Evolutionary conservation across 2,113 vertebrate species (phyloP).

Genomic region (Malaclemys terrapin): DNA sequence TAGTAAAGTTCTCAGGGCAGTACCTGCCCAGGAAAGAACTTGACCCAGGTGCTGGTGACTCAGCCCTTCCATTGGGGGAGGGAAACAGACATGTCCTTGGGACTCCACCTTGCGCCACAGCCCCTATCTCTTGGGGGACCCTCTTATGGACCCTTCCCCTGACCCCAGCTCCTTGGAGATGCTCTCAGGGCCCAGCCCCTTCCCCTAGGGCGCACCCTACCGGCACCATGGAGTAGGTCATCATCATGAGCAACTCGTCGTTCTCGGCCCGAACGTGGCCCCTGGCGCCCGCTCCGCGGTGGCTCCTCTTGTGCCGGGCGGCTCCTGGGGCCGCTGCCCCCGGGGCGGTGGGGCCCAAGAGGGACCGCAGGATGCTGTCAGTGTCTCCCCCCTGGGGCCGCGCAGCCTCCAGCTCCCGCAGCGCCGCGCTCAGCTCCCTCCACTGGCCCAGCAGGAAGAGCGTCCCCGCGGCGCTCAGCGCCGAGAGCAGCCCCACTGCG

Average conservation of each 20-base stretch:
- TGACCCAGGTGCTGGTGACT: too few relatives aligned
- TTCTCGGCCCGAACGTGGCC: constrained; percentile 76
- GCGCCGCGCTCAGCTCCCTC: constrained; percentile 78
- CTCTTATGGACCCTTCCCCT: not conserved
- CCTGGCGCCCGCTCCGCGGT: constrained; percentile 70
- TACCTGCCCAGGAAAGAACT: too few relatives aligned
- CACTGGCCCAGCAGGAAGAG: constrained; percentile 87
- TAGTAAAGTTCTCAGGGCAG: not conserved
- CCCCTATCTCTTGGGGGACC: not conserved
- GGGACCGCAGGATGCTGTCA: constrained; percentile 15
- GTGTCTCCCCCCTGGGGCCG: not conserved
- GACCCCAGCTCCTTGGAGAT: too few relatives aligned
- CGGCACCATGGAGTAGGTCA: constrained; percentile 96
- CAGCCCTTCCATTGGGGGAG: not conserved
- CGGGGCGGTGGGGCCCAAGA: not conserved
- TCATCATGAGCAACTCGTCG: constrained; percentile 91
- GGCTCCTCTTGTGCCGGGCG: constrained; percentile 88
- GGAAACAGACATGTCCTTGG: not conserved
- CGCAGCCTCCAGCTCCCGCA: constrained; percentile 76
- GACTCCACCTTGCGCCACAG: too few relatives aligned
- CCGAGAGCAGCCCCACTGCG: constrained; percentile 78
- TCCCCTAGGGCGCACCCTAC: constrained; percentile 73
- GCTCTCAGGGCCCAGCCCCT: not conserved
- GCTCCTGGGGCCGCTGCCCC: constrained; percentile 47
- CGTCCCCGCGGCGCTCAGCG: constrained; percentile 87